Evolutionary conservation across 2,888 invertebrate species (phyloP).

Genomic region (Drosophila birchii): DNA sequence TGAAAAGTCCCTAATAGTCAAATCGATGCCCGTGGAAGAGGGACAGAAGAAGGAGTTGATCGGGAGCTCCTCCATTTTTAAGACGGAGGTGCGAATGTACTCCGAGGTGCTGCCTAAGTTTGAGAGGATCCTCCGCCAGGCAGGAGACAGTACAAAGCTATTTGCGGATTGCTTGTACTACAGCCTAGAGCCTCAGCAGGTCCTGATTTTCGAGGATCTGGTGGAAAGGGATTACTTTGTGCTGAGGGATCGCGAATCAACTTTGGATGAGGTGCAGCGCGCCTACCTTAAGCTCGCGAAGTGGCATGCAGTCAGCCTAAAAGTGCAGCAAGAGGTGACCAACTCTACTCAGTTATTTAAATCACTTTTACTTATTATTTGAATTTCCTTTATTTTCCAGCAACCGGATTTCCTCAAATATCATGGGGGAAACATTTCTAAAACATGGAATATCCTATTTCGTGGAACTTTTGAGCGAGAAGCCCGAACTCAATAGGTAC

Average conservation of each 20-base stretch:
- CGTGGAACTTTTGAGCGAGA: conserved; percentile 48
- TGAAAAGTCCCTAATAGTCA: conserved; percentile 65
- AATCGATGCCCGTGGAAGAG: conserved; percentile 71
- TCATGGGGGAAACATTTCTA: conserved; percentile 47
- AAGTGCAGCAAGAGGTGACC: conserved; percentile 79
- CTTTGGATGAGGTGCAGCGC: conserved; percentile 80
- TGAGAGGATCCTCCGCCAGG: conserved; percentile 55
- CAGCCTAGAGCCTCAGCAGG: conserved; percentile 45
- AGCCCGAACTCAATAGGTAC: conserved; percentile 48
- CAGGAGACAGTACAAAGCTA: conserved; percentile 57
- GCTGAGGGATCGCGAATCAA: conserved; percentile 62
- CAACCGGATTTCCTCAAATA: conserved; percentile 31
- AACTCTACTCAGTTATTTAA: not conserved
- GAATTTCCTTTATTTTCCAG: not conserved
- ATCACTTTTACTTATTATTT: not conserved
- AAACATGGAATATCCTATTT: conserved; percentile 53
- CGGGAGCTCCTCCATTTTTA: conserved; percentile 55
- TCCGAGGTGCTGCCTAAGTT: conserved; percentile 73
- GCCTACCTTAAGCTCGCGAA: conserved; percentile 83
- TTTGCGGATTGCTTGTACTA: conserved; percentile 49
- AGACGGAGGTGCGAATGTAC: conserved; percentile 77
- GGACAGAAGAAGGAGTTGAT: conserved; percentile 70
- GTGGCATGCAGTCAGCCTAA: conserved; percentile 84
- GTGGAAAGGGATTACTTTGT: conserved; percentile 52
- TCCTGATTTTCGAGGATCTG: conserved; percentile 73